phyloP scores from a whole-genome alignment of 2,797 vertebrate species.

The Anguilla obscura region DNA sequence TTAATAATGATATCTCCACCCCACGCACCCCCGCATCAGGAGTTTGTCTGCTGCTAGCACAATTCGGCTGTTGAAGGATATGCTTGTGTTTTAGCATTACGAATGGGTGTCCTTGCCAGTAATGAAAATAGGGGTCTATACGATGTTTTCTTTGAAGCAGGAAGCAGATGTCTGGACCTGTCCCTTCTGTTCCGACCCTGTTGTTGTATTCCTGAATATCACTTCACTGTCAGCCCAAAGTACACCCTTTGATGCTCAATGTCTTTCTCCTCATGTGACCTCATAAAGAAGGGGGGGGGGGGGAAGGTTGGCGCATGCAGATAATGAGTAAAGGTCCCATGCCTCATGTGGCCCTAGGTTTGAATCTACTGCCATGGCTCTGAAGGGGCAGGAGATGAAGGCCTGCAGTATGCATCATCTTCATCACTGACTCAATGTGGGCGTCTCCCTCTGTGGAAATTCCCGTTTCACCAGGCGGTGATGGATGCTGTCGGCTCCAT shows the following conservation, averaged over 20 bases:
- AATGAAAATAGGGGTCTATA: not conserved
- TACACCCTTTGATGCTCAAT: not conserved
- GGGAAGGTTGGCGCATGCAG: not conserved
- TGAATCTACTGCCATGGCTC: not conserved
- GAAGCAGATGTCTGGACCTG: not conserved
- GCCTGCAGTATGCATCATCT: not conserved
- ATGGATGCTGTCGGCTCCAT: constrained; percentile 5
- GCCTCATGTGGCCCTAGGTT: not conserved
- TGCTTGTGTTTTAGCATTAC: not conserved
- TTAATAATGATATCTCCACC: not conserved
- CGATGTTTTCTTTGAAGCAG: constrained; percentile 8
- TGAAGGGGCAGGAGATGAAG: not conserved
- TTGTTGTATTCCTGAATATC: not conserved
- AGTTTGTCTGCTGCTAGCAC: not conserved
- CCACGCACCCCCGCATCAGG: not conserved
- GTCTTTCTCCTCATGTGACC: not conserved
- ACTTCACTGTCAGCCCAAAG: not conserved
- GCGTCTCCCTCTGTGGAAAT: not conserved
- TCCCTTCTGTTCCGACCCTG: not conserved
- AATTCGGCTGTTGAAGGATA: constrained; percentile 1
- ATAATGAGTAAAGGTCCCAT: not conserved
- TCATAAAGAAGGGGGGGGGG: not conserved
- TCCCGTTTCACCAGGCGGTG: not conserved
- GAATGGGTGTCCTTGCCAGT: not conserved
- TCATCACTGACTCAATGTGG: not conserved